Percentiles rank a stretch among this genome's conserved stretches.
Conservation (phyloP, 2,888 invertebrate species). For the Hirtodrosophila confusa region DNA sequence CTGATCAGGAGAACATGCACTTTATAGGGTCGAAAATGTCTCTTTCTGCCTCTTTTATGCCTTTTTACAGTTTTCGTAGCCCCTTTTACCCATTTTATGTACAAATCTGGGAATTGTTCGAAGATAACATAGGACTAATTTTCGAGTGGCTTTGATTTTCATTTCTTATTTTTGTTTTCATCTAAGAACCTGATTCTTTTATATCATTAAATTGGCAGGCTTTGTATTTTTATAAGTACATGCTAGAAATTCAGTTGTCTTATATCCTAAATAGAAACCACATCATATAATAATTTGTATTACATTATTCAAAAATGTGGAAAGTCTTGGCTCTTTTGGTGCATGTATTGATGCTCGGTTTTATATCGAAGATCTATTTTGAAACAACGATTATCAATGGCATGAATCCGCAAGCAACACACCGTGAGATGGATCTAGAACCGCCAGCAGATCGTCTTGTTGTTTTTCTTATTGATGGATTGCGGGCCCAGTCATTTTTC, state of each 20-base stretch:
- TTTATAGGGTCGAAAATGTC: too few relatives aligned
- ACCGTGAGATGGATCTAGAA: constrained; percentile 24
- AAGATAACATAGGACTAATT: too few relatives aligned
- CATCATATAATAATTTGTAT: constrained; percentile 9
- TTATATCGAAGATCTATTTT: constrained; percentile 96
- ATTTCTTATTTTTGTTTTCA: background rate
- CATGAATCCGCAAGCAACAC: constrained; percentile 52
- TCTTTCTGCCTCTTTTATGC: too few relatives aligned
- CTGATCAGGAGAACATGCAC: too few relatives aligned
- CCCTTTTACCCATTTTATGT: too few relatives aligned
- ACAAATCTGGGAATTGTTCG: too few relatives aligned
- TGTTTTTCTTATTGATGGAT: constrained; percentile 96
- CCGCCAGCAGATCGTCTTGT: constrained; percentile 90
- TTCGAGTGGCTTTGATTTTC: background rate
- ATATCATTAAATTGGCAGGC: background rate
- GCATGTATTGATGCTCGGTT: constrained; percentile 90
- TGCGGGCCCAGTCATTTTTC: constrained; percentile 94
- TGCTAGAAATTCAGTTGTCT: background rate
- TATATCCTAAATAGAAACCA: background rate
- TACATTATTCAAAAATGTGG: constrained; percentile 72
- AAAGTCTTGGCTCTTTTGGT: constrained; percentile 85
- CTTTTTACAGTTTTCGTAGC: too few relatives aligned
- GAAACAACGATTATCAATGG: constrained; percentile 91
- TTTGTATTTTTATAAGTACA: background rate
- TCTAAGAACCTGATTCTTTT: background rate